These are phyloP conservation scores for Bombus superbus DNA, from an alignment of 1,140 invertebrate genomes.

Conservation along the genomic window DNA sequence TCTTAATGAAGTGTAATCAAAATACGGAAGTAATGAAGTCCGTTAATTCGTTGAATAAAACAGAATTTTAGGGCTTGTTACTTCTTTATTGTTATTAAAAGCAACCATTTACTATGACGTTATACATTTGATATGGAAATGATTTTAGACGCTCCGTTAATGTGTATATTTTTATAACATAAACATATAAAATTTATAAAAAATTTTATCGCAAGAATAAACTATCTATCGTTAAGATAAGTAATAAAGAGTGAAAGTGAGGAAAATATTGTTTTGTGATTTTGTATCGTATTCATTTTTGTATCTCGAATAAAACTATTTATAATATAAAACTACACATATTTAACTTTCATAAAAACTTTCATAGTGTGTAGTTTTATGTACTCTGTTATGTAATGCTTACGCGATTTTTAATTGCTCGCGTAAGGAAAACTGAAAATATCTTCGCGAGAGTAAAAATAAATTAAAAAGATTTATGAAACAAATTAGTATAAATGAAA, in stretches of 20 bases:
- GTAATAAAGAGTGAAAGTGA: background rate
- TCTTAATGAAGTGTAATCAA: background rate
- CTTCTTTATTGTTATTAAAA: background rate
- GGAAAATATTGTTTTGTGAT: background rate
- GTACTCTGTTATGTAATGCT: background rate
- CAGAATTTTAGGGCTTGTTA: background rate
- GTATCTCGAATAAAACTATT: background rate
- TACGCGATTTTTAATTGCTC: background rate
- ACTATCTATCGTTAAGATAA: background rate
- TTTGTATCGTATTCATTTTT: background rate
- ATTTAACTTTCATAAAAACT: background rate
- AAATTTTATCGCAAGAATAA: conserved; percentile 6
- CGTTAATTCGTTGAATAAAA: background rate
- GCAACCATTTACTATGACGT: too few species aligned
- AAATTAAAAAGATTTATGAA: background rate
- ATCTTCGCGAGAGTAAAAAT: background rate
- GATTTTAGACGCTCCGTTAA: background rate
- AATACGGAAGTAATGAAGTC: background rate
- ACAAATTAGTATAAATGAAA: background rate
- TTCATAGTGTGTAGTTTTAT: background rate
- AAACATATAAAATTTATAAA: background rate
- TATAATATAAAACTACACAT: background rate
- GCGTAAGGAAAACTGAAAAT: background rate
- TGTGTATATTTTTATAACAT: background rate
- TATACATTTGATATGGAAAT: background rate